These are phyloP conservation scores for Rhagonycha lutea DNA, from an alignment of 2,888 invertebrate genomes.

Conservation along the genomic window DNA sequence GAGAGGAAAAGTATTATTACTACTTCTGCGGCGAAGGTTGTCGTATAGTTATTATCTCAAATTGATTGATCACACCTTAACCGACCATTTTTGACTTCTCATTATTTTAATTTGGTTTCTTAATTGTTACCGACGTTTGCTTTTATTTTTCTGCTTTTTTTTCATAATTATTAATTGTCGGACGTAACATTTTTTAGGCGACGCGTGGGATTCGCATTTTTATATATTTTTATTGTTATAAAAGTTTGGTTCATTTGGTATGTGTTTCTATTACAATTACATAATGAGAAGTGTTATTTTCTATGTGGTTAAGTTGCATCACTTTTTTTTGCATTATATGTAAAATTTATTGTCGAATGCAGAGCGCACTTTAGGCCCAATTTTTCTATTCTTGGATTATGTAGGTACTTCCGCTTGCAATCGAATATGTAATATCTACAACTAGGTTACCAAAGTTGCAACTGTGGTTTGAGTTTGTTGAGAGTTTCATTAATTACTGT, in stretches of 20 bases:
- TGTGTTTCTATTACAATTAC: neutral
- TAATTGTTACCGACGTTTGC: neutral
- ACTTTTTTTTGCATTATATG: neutral
- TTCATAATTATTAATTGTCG: neutral
- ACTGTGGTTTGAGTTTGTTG: neutral
- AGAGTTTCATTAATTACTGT: neutral
- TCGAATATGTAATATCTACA: neutral
- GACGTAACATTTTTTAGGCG: neutral
- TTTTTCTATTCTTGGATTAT: neutral
- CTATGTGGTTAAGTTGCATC: neutral
- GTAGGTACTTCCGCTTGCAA: neutral
- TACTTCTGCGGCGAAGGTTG: neutral
- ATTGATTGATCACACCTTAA: neutral
- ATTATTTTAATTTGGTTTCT: neutral
- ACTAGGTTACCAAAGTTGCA: neutral
- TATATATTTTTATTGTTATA: neutral
- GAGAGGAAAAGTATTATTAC: slow-evolving; percentile 1
- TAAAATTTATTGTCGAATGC: neutral
- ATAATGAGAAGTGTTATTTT: neutral
- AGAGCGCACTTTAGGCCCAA: neutral
- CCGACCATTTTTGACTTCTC: neutral
- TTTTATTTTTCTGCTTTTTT: neutral
- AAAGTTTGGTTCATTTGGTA: neutral
- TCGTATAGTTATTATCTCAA: neutral
- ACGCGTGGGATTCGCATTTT: neutral